Conservation (phyloP, 2,797 vertebrate genomes). For the Labeo calbasu region DNA sequence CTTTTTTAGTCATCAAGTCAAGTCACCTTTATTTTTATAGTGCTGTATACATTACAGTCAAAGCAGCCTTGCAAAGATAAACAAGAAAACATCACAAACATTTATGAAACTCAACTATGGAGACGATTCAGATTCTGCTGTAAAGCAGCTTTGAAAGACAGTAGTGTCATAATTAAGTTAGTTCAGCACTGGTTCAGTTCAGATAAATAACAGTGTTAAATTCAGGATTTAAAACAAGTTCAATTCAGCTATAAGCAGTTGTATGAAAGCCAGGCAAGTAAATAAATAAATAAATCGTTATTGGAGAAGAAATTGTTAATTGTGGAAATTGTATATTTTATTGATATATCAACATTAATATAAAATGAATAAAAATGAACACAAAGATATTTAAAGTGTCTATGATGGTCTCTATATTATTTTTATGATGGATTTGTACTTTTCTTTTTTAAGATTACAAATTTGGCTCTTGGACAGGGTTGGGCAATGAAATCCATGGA, state of each 20-base stretch:
- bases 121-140: not conserved
- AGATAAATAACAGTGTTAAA: too few species aligned
- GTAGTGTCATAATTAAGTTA: not conserved
- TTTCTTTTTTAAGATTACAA: not conserved
- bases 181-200: not conserved
- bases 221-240: too few species aligned
- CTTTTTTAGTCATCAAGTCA: not conserved
- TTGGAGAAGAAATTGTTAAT: too few species aligned
- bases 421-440: not conserved
- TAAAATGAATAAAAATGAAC: not conserved
- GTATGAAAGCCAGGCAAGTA: not conserved
- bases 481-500: not conserved
- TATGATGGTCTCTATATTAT: not conserved
- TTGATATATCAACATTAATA: not conserved
- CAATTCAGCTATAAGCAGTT: not conserved
- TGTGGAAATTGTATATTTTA: not conserved
- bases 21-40: not conserved
- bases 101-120: not conserved
- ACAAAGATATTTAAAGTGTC: not conserved
- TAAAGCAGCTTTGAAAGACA: not conserved
- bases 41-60: not conserved
- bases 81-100: not conserved
- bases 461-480: not conserved
- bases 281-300: not conserved
- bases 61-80: not conserved